Conservation (phyloP, 2,113 vertebrate species). For the human region DNA sequence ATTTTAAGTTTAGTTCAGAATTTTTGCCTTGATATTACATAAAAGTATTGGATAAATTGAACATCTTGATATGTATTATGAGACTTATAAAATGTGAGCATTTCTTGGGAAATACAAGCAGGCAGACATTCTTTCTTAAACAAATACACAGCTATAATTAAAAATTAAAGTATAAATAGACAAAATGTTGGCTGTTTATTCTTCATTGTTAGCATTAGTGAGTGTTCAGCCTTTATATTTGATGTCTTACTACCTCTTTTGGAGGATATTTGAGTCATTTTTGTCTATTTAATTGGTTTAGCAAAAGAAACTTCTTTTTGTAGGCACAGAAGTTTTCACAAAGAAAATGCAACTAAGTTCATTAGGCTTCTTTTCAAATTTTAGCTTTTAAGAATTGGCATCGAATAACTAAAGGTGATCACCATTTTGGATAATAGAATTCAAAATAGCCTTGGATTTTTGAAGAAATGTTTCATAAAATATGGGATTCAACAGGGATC, state of each 20-base stretch:
- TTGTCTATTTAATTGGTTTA: not conserved
- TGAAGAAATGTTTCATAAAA: not conserved
- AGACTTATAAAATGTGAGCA: not conserved
- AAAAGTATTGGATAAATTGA: not conserved
- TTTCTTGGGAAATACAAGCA: conserved; percentile 11
- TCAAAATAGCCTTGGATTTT: not conserved
- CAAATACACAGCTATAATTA: not conserved
- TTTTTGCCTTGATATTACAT: not conserved
- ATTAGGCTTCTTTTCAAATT: not conserved
- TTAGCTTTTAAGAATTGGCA: not conserved
- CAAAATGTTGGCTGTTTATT: not conserved
- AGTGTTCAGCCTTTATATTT: not conserved
- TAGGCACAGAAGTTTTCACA: not conserved
- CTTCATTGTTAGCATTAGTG: not conserved
- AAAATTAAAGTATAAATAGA: conserved; percentile 5
- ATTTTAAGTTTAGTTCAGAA: conserved; percentile 51
- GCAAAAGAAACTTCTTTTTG: not conserved
- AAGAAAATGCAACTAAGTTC: not conserved
- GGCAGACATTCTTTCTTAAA: not conserved
- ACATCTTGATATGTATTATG: not conserved
- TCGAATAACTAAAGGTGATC: not conserved
- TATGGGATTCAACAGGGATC: not conserved
- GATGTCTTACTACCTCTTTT: not conserved
- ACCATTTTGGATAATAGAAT: conserved; percentile 3
- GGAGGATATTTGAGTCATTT: not conserved